Conservation (phyloP, 2,113 vertebrate genomes). For the Austrofundulus limnaeus region DNA sequence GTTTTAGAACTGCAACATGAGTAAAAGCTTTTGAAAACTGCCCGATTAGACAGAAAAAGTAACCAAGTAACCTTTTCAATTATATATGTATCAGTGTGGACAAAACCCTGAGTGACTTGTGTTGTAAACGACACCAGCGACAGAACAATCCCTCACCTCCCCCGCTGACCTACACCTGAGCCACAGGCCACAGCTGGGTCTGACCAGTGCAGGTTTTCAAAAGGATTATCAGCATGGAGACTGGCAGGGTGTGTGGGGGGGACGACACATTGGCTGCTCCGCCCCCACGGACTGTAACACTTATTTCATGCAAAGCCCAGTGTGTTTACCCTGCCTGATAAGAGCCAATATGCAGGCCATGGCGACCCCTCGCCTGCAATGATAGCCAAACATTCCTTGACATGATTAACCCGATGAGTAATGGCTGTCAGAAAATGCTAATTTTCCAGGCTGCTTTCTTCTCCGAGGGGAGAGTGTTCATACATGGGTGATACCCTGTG, state of each 20-base stretch:
- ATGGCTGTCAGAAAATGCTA: constrained; percentile 74
- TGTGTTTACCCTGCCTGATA: constrained; percentile 80
- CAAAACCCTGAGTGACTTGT: constrained; percentile 9
- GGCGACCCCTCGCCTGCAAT: constrained; percentile 59
- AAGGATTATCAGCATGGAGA: constrained; percentile 65
- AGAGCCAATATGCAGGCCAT: constrained; percentile 67
- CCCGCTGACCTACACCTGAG: constrained; percentile 52
- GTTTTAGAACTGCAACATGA: not conserved
- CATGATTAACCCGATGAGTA: constrained; percentile 70
- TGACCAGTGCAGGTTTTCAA: constrained; percentile 47
- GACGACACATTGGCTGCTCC: constrained; percentile 37
- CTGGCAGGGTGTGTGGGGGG: constrained; percentile 45
- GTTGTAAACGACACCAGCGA: constrained; percentile 33
- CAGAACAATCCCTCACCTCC: constrained; percentile 33
- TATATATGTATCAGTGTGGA: not conserved
- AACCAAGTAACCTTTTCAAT: not conserved
- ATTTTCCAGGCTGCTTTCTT: constrained; percentile 67
- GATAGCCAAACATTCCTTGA: constrained; percentile 75
- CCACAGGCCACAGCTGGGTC: constrained; percentile 61
- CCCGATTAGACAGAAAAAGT: not conserved
- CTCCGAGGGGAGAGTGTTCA: constrained; percentile 59
- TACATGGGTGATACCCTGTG: constrained; percentile 50
- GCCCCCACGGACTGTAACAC: constrained; percentile 68
- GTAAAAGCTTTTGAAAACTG: not conserved
- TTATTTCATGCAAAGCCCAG: constrained; percentile 73